Base-by-base conservation (phyloP, 2,888 invertebrate genomes). In the Eupithecia subfuscata region DNA sequence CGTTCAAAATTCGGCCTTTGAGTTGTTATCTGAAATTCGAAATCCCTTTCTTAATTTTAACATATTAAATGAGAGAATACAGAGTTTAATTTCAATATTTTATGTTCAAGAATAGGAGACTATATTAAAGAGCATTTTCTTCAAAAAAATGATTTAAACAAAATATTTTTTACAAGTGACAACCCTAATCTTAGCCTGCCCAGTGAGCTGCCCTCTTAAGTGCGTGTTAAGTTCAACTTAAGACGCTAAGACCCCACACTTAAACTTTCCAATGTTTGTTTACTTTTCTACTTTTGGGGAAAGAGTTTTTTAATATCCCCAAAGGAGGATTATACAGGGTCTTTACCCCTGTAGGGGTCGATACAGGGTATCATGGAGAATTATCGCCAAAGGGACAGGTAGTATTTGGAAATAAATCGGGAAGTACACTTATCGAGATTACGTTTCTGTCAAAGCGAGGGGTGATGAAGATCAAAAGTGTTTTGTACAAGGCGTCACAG, bases 221-320 rank as follows among this genome's bases (percentile, higher is more conserved):
- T 81, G 83, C 83, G 85, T 85, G 84, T 83, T 86, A 86, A 86
- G 85, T 82, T 83, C 78, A 80, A 83, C 87, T 87, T 84, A 81
- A 82, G 82, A 75, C 80, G 83, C 83, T 82, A 82, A 82, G 85
- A 83, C 83, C 45, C 78, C 77, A 78, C 83, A 84, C 82, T 80
- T 82, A 82, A 80, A 84, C 82, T 81, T 82, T 86, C 80, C 78
- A 77, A 76, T 80, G 78, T 82, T 82, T 82, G 82, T 81, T 81
- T 81, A 81, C 82, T 78, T 79, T 80, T 70, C 81, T 79, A 79
- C 82, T 76, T 79, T 72, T 18, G 71, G 45, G 73, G 37, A 67
- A 74, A 63, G 75, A 74, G 74, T 69, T 76, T 75, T 78, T 80
- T 81, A 75, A 80, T 79, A 79, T 79, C 78, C 75, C 40, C 52